These are phyloP conservation scores for Patella caerulea DNA, from an alignment of 2,888 invertebrate species.

Conservation along the genomic window DNA sequence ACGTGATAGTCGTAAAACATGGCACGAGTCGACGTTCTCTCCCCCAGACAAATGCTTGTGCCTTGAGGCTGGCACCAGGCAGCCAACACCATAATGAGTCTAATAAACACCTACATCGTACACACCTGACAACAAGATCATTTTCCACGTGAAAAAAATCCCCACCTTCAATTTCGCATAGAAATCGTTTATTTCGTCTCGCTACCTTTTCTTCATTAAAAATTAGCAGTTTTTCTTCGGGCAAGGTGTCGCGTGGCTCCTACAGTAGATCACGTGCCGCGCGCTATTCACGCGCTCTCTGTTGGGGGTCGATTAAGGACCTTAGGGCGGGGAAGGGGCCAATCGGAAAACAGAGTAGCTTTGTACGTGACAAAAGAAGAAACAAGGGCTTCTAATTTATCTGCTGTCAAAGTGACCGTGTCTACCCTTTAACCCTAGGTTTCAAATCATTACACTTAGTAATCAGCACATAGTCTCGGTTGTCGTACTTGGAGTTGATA, in stretches of 20 bases:
- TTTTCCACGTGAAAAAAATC: neutral
- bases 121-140: constrained; percentile 2
- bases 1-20: too few relatives aligned
- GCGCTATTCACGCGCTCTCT: neutral
- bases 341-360: constrained; percentile 10
- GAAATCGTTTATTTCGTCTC: constrained; percentile 3
- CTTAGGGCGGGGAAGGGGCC: neutral
- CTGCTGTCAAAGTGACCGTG: constrained; percentile 1
- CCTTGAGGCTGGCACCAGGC: neutral
- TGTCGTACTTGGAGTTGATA: neutral
- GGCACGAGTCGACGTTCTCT: too few relatives aligned
- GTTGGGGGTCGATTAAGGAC: constrained; percentile 2
- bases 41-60: too few relatives aligned
- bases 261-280: neutral
- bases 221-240: neutral
- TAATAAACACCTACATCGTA: constrained; percentile 7
- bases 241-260: constrained; percentile 9
- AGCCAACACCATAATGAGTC: neutral
- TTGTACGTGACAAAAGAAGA: constrained; percentile 7
- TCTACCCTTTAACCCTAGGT: neutral
- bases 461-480: neutral
- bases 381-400: constrained; percentile 7
- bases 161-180: too few relatives aligned
- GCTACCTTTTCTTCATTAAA: constrained; percentile 12
- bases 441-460: neutral